Percentiles rank a stretch among this genome's conserved stretches.
Evolutionary conservation across 1,140 invertebrate species (phyloP).

Genomic region (Chymomyza costata): DNA sequence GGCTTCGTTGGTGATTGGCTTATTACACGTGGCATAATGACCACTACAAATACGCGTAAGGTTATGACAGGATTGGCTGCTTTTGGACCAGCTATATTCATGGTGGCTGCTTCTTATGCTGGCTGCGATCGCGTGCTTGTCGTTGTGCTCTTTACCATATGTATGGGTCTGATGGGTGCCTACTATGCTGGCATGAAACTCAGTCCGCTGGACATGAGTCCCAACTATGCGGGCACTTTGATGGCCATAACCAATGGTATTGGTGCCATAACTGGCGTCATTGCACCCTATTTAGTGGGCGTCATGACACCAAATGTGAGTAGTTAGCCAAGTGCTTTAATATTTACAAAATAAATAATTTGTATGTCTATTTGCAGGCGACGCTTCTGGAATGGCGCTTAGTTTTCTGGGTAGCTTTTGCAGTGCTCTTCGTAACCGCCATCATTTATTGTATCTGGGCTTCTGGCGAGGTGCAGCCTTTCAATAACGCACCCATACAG

Average conservation of each 20-base stretch:
- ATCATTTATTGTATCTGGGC: conserved; percentile 84
- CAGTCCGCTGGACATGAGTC: conserved; percentile 88
- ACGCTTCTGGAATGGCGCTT: conserved; percentile 85
- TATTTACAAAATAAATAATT: neutral
- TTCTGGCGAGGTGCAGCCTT: conserved; percentile 83
- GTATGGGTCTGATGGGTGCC: conserved; percentile 85
- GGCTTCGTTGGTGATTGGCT: conserved; percentile 83
- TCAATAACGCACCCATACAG: conserved; percentile 78
- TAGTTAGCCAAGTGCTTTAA: conserved; percentile 19
- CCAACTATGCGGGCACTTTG: conserved; percentile 87
- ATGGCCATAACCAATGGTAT: conserved; percentile 91
- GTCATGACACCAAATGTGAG: conserved; percentile 84
- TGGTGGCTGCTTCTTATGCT: conserved; percentile 87
- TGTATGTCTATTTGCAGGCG: conserved; percentile 77
- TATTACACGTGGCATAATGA: conserved; percentile 78
- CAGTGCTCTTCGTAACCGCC: conserved; percentile 82
- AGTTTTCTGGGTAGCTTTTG: conserved; percentile 89
- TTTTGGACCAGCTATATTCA: conserved; percentile 84
- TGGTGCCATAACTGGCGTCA: conserved; percentile 87
- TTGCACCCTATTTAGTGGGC: conserved; percentile 87
- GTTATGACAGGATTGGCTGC: conserved; percentile 84
- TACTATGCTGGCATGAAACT: conserved; percentile 87
- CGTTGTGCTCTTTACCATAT: conserved; percentile 81
- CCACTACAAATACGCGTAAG: conserved; percentile 81
- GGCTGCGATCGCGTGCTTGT: conserved; percentile 82